phyloP scores from a whole-genome alignment of 2,888 invertebrate species.

The Protonemura montana region DNA sequence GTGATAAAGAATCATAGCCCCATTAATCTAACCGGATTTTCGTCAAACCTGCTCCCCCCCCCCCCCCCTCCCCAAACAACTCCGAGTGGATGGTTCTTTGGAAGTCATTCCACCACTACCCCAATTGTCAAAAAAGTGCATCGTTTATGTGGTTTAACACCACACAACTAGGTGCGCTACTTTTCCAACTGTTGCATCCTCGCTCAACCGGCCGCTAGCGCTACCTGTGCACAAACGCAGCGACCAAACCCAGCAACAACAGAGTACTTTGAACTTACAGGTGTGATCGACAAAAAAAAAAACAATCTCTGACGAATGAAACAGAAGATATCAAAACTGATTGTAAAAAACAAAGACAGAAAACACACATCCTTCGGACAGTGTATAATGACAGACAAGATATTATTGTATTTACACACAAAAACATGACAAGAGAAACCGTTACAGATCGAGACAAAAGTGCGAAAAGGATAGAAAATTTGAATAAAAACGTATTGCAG shows the following conservation, averaged over 20 bases:
- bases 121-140: too few species aligned
- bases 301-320: not conserved
- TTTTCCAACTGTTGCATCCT: too few species aligned
- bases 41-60: too few species aligned
- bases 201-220: not conserved
- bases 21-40: too few species aligned
- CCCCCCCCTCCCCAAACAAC: too few species aligned
- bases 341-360: not conserved
- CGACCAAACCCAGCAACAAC: not conserved
- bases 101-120: too few species aligned
- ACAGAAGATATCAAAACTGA: not conserved
- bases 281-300: not conserved
- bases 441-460: not conserved
- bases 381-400: not conserved
- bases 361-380: not conserved
- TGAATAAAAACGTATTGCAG: not conserved
- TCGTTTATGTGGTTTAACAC: too few species aligned
- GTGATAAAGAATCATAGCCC: too few species aligned
- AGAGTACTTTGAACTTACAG: constrained; percentile 25
- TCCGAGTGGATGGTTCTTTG: too few species aligned
- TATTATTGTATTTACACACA: not conserved
- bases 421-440: not conserved
- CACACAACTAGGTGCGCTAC: not conserved
- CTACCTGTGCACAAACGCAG: not conserved
- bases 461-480: not conserved